phyloP scores from a whole-genome alignment of 2,113 vertebrate species.

The Hylia prasina region DNA sequence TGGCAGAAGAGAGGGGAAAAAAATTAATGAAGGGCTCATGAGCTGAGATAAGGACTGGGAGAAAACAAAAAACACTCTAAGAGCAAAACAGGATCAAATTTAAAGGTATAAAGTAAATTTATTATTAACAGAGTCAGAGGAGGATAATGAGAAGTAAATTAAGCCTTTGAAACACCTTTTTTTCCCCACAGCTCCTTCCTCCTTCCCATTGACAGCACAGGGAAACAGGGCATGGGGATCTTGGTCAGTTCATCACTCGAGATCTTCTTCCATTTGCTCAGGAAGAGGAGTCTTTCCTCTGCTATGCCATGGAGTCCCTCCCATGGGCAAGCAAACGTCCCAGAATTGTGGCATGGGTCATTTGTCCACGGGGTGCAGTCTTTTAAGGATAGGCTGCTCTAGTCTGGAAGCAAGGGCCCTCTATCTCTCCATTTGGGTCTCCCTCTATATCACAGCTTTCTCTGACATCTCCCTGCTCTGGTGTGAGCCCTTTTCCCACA shows the following conservation, averaged over 20 bases:
- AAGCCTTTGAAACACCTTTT: neutral
- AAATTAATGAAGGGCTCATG: neutral
- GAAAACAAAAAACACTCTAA: neutral
- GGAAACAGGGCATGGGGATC: neutral
- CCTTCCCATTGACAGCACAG: neutral
- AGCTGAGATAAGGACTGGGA: neutral
- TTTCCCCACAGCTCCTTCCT: neutral
- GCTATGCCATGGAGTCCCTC: neutral
- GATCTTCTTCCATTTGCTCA: neutral
- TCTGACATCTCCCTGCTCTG: neutral
- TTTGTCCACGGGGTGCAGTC: fast-evolving
- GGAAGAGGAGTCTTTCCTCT: neutral
- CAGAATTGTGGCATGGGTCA: neutral
- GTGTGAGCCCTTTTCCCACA: neutral
- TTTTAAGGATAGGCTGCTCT: neutral
- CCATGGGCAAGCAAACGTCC: neutral
- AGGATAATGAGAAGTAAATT: neutral
- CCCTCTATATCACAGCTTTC: neutral
- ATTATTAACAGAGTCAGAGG: neutral
- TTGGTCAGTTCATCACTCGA: neutral
- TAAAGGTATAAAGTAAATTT: neutral
- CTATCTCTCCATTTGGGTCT: neutral
- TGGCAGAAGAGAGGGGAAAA: neutral
- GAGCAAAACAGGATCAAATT: neutral
- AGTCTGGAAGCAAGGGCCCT: too few relatives aligned